phyloP scores from a whole-genome alignment of 1,140 invertebrate species.

The Batillaria attramentaria region DNA sequence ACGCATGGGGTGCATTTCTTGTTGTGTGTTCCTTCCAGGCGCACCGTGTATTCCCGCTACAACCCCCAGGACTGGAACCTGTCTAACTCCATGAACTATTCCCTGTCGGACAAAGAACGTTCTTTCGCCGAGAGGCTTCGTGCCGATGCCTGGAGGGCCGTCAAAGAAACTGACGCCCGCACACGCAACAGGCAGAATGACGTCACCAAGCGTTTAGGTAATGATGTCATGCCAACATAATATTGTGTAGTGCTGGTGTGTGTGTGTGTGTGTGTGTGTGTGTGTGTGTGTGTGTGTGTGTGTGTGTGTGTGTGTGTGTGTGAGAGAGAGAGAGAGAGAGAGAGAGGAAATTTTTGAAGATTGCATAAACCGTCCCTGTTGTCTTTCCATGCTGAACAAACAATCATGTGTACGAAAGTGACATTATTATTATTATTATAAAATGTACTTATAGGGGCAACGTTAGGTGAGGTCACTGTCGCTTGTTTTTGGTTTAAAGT shows the following conservation, averaged over 20 bases:
- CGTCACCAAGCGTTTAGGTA: conserved; percentile 70
- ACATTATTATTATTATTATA: not conserved
- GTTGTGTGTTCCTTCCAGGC: conserved; percentile 50
- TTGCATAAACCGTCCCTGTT: not conserved
- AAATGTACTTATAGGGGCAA: not conserved
- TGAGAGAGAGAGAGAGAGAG: not conserved
- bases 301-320: conserved; percentile 5
- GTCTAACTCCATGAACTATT: conserved; percentile 86
- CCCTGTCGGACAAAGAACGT: conserved; percentile 87
- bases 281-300: conserved; percentile 5
- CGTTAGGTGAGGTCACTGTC: not conserved
- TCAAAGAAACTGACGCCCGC: conserved; percentile 70
- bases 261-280: not conserved
- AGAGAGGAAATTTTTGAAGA: not conserved
- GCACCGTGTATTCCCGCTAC: conserved; percentile 76
- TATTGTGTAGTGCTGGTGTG: not conserved
- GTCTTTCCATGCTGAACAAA: not conserved
- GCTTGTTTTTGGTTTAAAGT: not conserved
- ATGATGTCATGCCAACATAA: not conserved
- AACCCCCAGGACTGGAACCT: conserved; percentile 92
- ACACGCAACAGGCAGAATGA: conserved; percentile 69
- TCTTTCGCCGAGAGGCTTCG: conserved; percentile 80
- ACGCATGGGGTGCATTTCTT: too few relatives aligned
- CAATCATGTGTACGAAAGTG: not conserved
- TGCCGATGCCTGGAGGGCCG: conserved; percentile 68